These are phyloP conservation scores for Pavo muticus DNA, from an alignment of 2,113 vertebrate species.

Conservation along the genomic window DNA sequence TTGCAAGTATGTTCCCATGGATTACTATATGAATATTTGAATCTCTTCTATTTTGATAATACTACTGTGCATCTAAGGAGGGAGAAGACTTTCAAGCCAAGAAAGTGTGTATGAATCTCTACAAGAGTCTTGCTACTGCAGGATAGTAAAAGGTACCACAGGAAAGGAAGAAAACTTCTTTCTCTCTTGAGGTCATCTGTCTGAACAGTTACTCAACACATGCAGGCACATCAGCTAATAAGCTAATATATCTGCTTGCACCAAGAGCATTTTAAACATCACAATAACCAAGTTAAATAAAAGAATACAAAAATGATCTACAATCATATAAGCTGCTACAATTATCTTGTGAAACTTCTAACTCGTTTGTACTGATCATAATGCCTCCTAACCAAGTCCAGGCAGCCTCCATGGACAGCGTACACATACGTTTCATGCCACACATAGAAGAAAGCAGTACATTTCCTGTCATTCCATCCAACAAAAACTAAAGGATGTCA, in stretches of 20 bases:
- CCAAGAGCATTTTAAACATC: background rate
- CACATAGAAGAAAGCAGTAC: background rate
- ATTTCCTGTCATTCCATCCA: background rate
- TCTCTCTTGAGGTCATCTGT: background rate
- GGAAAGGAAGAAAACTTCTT: background rate
- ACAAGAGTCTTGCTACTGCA: background rate
- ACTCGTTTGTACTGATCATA: background rate
- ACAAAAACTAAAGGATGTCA: background rate
- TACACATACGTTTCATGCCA: accelerated
- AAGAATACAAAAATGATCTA: background rate
- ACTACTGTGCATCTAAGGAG: background rate
- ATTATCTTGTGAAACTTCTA: background rate
- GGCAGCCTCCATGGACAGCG: background rate
- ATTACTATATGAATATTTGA: background rate
- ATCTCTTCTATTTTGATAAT: background rate
- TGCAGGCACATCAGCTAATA: background rate
- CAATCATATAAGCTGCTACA: background rate
- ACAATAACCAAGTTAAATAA: background rate
- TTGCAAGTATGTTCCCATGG: background rate
- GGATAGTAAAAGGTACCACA: background rate
- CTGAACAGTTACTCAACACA: background rate
- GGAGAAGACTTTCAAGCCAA: background rate
- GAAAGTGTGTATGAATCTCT: background rate
- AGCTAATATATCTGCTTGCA: background rate
- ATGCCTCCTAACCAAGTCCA: background rate